These are phyloP conservation scores for Noctua comes DNA, from an alignment of 2,888 invertebrate species.

Conservation along the genomic window DNA sequence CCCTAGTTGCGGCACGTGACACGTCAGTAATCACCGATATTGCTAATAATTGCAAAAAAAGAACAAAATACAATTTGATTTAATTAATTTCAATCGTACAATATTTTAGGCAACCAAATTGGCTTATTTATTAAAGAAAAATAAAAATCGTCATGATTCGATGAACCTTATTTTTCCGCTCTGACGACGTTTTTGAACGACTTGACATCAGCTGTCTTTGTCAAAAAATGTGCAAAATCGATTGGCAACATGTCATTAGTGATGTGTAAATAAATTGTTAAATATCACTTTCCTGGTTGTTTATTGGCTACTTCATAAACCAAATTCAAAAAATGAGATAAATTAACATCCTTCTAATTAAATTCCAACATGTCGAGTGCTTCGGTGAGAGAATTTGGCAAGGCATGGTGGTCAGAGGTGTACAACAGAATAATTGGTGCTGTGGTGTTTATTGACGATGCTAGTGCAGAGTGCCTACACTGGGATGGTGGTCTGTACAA, in stretches of 20 bases:
- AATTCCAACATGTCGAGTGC: slow-evolving; percentile 69
- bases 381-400: slow-evolving; percentile 85
- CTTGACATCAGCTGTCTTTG: neutral
- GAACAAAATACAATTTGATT: too few relatives aligned
- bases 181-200: slow-evolving; percentile 11
- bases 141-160: neutral
- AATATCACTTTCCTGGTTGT: neutral
- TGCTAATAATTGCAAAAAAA: too few relatives aligned
- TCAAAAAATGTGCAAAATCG: slow-evolving; percentile 26
- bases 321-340: slow-evolving; percentile 20
- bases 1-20: too few relatives aligned
- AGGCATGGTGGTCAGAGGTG: slow-evolving; percentile 91
- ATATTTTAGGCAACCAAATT: too few relatives aligned
- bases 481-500: slow-evolving; percentile 92
- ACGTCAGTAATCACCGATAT: too few relatives aligned
- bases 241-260: slow-evolving; percentile 44
- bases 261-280: slow-evolving; percentile 50
- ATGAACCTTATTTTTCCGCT: neutral
- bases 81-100: neutral
- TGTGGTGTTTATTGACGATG: slow-evolving; percentile 92
- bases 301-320: neutral
- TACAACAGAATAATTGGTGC: slow-evolving; percentile 91
- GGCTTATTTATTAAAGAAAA: neutral
- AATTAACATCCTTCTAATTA: neutral
- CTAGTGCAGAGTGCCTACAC: slow-evolving; percentile 92